phyloP scores from a whole-genome alignment of 2,888 invertebrate species.

The Ryuthela nishihirai region DNA sequence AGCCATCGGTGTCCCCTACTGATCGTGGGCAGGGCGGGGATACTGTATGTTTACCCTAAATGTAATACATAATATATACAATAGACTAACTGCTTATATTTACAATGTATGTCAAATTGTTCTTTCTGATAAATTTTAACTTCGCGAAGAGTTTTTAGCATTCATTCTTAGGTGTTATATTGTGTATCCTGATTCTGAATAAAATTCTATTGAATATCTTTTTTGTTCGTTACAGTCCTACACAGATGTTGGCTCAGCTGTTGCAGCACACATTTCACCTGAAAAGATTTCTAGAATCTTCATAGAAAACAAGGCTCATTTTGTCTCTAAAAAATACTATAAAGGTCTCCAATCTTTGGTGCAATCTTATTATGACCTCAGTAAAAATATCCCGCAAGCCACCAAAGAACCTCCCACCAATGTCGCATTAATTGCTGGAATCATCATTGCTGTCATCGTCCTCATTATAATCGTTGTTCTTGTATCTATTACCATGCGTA shows the following conservation, averaged over 20 bases:
- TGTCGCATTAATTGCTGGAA: conserved; percentile 14
- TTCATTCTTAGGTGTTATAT: too few species aligned
- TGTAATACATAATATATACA: too few species aligned
- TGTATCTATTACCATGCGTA: too few species aligned
- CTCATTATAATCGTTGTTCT: conserved; percentile 19
- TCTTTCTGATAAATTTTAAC: too few species aligned
- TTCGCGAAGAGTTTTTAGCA: too few species aligned
- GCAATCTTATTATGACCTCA: conserved; percentile 5
- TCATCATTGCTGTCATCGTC: conserved; percentile 14
- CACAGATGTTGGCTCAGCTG: conserved; percentile 24
- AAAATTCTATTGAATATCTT: too few species aligned
- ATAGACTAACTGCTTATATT: too few species aligned
- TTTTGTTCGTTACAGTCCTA: conserved; percentile 8
- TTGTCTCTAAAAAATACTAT: conserved; percentile 11
- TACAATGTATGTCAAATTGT: too few species aligned
- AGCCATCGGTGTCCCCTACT: too few species aligned
- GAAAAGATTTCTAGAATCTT: conserved; percentile 23
- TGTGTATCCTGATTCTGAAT: too few species aligned
- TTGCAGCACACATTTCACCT: conserved; percentile 8
- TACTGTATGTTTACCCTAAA: too few species aligned
- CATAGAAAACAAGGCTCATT: conserved; percentile 18
- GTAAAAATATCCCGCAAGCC: conserved; percentile 2
- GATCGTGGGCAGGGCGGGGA: too few species aligned
- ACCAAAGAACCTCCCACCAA: neutral
- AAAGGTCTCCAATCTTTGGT: conserved; percentile 23